phyloP scores from a whole-genome alignment of 2,888 invertebrate genomes.

The Nymphalis polychloros region DNA sequence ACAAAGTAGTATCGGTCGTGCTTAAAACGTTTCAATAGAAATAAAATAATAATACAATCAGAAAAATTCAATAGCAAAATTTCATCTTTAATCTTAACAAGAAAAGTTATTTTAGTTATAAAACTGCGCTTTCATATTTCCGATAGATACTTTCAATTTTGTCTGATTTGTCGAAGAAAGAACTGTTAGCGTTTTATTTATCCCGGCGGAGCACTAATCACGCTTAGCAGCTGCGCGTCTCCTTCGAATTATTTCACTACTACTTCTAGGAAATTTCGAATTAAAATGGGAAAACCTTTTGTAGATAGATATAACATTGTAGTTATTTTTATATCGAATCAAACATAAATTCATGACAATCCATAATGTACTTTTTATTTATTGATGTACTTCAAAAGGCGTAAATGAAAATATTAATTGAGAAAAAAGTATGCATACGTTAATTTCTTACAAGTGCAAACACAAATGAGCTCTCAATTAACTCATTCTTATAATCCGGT shows the following conservation, averaged over 20 bases:
- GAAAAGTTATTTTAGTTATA: slow-evolving; percentile 13
- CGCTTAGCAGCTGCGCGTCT: slow-evolving; percentile 22
- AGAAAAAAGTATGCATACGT: too few species aligned
- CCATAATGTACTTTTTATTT: too few species aligned
- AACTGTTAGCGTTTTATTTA: slow-evolving; percentile 21
- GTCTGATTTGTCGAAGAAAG: slow-evolving; percentile 13
- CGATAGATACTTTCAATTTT: slow-evolving; percentile 23
- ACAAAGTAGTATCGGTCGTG: background rate
- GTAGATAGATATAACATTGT: background rate
- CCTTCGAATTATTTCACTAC: slow-evolving; percentile 1
- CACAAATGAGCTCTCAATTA: too few species aligned
- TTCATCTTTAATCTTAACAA: slow-evolving; percentile 7
- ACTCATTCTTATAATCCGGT: too few species aligned
- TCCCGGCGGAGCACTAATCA: slow-evolving; percentile 29
- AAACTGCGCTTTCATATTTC: slow-evolving; percentile 14
- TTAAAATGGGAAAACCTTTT: background rate
- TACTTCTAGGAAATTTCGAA: slow-evolving; percentile 3
- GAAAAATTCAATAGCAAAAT: slow-evolving; percentile 1
- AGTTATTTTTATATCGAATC: too few species aligned
- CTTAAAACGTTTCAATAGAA: background rate
- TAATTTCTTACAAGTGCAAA: too few species aligned
- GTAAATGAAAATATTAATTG: too few species aligned
- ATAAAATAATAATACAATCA: background rate
- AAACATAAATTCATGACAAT: too few species aligned
- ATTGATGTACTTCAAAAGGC: too few species aligned